A percentile compares a stretch with the other conserved stretches of the same genome.
phyloP scores from a whole-genome alignment of 2,888 invertebrate species.

The Odontocerum albicorne region DNA sequence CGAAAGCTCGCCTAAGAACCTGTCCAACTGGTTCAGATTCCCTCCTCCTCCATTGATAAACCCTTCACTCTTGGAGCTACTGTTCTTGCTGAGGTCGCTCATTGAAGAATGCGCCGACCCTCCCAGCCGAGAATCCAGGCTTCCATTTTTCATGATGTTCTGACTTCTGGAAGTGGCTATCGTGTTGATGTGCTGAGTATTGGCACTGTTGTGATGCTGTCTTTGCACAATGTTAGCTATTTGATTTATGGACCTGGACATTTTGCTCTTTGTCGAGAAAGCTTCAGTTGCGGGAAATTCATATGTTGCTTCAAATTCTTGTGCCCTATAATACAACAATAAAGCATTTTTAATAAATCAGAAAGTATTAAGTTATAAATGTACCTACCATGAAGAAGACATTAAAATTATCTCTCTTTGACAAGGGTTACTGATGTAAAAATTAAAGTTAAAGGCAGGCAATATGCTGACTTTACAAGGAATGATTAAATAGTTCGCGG shows the following conservation, averaged over 20 bases:
- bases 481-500: too few relatives aligned
- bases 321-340: too few relatives aligned
- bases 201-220: conserved; percentile 11
- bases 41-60: conserved; percentile 36
- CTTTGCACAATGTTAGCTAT: conserved; percentile 34
- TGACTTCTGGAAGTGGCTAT: conserved; percentile 10
- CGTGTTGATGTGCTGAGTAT: background rate
- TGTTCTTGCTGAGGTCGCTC: conserved; percentile 47
- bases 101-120: conserved; percentile 49
- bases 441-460: too few relatives aligned
- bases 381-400: too few relatives aligned
- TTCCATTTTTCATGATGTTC: conserved; percentile 17
- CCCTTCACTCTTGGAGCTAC: conserved; percentile 37
- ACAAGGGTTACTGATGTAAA: too few relatives aligned
- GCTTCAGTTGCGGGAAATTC: conserved; percentile 40
- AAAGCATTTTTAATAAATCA: conserved; percentile 11
- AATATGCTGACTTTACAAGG: too few relatives aligned
- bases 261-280: conserved; percentile 33
- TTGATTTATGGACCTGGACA: conserved; percentile 35
- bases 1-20: conserved; percentile 57
- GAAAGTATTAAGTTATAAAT: too few relatives aligned
- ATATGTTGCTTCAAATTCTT: conserved; percentile 60
- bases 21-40: conserved; percentile 53
- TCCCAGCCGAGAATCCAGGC: conserved; percentile 42
- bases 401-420: background rate